Percentiles rank a stretch among this genome's conserved stretches.
Evolutionary conservation across 2,888 invertebrate species (phyloP).

Genomic region (Volucella zonaria): DNA sequence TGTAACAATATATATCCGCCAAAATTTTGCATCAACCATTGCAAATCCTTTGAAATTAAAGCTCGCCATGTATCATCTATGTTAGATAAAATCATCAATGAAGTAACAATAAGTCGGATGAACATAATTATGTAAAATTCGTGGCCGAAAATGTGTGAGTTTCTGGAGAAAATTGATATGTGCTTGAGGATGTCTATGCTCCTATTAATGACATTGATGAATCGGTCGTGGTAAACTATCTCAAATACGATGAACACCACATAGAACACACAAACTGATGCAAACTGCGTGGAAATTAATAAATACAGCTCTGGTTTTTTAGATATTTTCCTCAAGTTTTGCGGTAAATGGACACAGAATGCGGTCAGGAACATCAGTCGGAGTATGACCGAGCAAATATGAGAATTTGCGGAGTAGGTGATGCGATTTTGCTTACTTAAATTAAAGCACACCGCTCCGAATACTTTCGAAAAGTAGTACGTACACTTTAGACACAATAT

Average conservation of each 20-base stretch:
- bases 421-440: not conserved
- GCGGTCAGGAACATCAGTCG: not conserved
- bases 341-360: constrained; percentile 11
- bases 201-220: constrained; percentile 25
- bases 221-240: not conserved
- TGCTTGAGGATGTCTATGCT: constrained; percentile 18
- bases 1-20: constrained; percentile 32
- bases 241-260: constrained; percentile 23
- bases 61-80: not conserved
- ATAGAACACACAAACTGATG: not conserved
- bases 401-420: too few relatives aligned
- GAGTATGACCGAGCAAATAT: constrained; percentile 17
- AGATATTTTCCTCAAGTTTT: not conserved
- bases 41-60: not conserved
- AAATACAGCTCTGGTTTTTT: not conserved
- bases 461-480: constrained; percentile 52
- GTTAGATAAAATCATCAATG: not conserved
- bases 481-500: constrained; percentile 25
- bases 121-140: constrained; percentile 32
- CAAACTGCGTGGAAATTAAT: constrained; percentile 8
- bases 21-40: not conserved
- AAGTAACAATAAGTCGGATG: not conserved
- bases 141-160: constrained; percentile 8
- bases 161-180: constrained; percentile 25
- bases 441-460: constrained; percentile 47